Base-by-base conservation (phyloP, 2,797 vertebrate species). In the Xenops minutus region DNA sequence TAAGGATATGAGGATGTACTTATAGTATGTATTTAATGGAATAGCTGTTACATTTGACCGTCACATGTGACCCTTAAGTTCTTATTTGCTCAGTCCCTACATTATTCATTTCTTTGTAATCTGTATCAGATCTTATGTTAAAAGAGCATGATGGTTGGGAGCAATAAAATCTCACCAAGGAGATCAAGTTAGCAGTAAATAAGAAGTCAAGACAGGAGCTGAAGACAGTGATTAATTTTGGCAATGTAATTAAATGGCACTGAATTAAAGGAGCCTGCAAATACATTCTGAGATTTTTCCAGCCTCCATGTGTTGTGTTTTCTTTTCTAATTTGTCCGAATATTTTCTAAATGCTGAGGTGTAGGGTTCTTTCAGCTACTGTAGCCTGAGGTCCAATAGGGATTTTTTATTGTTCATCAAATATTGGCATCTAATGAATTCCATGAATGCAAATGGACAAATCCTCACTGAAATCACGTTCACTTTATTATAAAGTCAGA, bases 181-280 rank as follows among this genome's bases (percentile, higher is more conserved):
- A 93, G 75, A 78, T 89, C 89, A 93, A 86, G 55, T 77, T 78
- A 79, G 59, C 58, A 93, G 84, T 92, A 94, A 96, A 96, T 94
- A 94, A 95, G 72, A 92, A 84, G 19, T 51, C 82, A 89, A 75
- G 92, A 89, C 62, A 73, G 52, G 72, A 88, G 39, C 36, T 88
- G 92, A 94, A 92, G 91, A 89, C 85, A 78, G 89, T 86, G 89
- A 94, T 94, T 96, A 92, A 94, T 92, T 95, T 78, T 84, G 66
- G 44, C 69, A 85, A 56, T 36, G 51, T 66, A 93, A 81, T 92
- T 73, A 93, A 93, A 95, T 88, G 62, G 12, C 62, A 56, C 54
- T 76, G 51, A 86, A 76, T 89, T 85, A 93, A 96, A 91, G 62
- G 39, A 81, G 34, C 36, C 66, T 88, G 62, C 72, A 95, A 96